A percentile compares a stretch with the other conserved stretches of the same genome.
Conservation (phyloP, 1,140 invertebrate species). For the Drosophila nikananu region DNA sequence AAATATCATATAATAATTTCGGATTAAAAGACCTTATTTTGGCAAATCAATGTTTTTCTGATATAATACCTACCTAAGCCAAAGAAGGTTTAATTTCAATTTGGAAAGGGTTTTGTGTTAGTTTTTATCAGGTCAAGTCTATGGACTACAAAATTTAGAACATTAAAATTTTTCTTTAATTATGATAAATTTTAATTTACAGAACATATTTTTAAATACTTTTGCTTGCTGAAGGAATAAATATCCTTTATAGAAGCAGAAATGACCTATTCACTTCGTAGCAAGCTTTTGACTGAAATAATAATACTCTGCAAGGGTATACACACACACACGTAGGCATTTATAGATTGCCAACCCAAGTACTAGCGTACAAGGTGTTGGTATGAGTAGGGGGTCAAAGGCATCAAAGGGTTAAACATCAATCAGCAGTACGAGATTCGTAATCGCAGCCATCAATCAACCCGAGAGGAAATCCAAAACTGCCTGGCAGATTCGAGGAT, state of each 20-base stretch:
- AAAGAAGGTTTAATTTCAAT: too few species aligned
- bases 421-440: constrained; percentile 8
- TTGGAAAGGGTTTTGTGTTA: too few species aligned
- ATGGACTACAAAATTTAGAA: too few species aligned
- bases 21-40: too few species aligned
- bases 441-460: constrained; percentile 34
- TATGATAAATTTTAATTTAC: too few species aligned
- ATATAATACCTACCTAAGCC: too few species aligned
- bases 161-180: too few species aligned
- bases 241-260: neutral
- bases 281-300: neutral
- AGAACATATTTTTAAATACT: too few species aligned
- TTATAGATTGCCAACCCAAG: neutral
- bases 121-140: too few species aligned
- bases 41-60: too few species aligned
- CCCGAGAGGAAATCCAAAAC: neutral
- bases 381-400: neutral
- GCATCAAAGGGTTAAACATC: constrained; percentile 29
- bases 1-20: too few species aligned
- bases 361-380: neutral
- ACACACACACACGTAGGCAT: neutral
- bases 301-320: neutral
- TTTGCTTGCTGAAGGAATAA: neutral
- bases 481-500: neutral
- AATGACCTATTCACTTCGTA: neutral